Conservation (phyloP, 2,113 vertebrate species). For the Pedionomus torquatus region DNA sequence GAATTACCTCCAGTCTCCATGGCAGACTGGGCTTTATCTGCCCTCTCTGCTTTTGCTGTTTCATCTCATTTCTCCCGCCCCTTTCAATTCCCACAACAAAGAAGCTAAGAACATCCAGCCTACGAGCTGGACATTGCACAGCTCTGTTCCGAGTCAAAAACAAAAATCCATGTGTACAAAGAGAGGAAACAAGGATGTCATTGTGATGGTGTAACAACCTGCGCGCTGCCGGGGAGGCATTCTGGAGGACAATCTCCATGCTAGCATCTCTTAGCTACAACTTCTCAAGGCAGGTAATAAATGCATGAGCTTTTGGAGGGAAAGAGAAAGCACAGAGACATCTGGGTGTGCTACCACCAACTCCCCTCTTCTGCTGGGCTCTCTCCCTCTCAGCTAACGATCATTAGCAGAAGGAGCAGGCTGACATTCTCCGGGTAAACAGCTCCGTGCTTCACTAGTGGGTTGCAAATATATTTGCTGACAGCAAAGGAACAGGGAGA, state of each 20-base stretch:
- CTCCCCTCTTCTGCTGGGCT: background rate
- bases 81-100: background rate
- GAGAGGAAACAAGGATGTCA: background rate
- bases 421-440: background rate
- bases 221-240: background rate
- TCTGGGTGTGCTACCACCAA: background rate
- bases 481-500: background rate
- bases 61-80: background rate
- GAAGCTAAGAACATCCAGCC: background rate
- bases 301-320: background rate
- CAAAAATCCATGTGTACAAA: background rate
- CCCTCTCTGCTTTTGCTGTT: background rate
- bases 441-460: background rate
- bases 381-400: background rate
- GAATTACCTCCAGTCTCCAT: background rate
- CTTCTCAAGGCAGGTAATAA: background rate
- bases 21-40: background rate
- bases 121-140: background rate
- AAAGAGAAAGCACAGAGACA: background rate
- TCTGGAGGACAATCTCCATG: background rate
- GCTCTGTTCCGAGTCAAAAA: background rate
- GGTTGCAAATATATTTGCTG: background rate
- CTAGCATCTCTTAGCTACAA: background rate
- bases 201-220: background rate
- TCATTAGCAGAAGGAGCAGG: background rate